phyloP scores from a whole-genome alignment of 2,797 vertebrate species.

The Macropus fuliginosus region DNA sequence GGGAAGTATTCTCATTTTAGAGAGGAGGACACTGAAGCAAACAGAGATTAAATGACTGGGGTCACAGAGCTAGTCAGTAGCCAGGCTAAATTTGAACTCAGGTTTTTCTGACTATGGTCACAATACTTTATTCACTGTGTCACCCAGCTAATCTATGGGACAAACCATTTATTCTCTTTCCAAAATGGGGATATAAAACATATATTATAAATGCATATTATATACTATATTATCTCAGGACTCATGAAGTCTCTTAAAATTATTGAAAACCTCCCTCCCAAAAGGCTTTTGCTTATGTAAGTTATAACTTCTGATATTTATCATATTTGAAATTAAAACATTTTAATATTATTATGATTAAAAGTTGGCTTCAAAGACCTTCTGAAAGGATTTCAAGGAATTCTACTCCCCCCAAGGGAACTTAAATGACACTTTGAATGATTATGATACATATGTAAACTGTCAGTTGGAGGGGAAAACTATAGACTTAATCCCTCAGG shows the following conservation, averaged over 20 bases:
- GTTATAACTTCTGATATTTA: neutral
- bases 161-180: neutral
- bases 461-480: neutral
- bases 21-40: neutral
- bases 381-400: neutral
- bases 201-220: neutral
- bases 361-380: neutral
- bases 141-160: neutral
- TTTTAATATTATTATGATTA: neutral
- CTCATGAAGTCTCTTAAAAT: neutral
- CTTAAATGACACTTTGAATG: neutral
- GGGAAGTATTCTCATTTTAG: neutral
- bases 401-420: neutral
- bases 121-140: neutral
- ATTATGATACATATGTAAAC: neutral
- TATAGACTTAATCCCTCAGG: neutral
- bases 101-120: neutral
- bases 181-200: neutral
- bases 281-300: neutral
- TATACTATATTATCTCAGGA: neutral
- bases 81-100: neutral
- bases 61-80: neutral
- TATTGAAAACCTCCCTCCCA: neutral
- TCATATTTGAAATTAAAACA: neutral
- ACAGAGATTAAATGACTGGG: neutral